phyloP scores from a whole-genome alignment of 2,797 vertebrate genomes.

The Balearica regulorum region DNA sequence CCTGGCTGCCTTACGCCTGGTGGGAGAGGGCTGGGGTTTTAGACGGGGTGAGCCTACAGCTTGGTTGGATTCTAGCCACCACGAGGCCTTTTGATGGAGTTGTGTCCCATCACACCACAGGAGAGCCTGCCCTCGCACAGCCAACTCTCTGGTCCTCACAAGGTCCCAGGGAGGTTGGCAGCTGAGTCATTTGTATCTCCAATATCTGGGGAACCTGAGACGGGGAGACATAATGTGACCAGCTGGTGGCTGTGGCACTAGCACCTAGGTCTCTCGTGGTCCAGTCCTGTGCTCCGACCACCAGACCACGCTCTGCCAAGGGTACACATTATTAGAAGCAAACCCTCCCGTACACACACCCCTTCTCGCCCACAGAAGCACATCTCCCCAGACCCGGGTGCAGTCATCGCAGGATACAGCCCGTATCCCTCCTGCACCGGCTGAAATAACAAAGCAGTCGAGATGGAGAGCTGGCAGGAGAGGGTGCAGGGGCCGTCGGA shows the following conservation, averaged over 20 bases:
- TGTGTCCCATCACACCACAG: not conserved
- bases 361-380: not conserved
- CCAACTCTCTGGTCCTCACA: not conserved
- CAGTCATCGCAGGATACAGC: not conserved
- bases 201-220: conserved; percentile 8
- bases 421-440: not conserved
- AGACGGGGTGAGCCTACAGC: not conserved
- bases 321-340: conserved; percentile 56
- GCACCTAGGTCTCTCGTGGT: not conserved
- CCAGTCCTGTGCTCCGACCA: not conserved
- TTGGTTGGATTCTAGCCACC: not conserved
- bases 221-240: not conserved
- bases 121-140: not conserved
- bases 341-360: not conserved
- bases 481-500: not conserved
- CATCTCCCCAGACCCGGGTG: not conserved
- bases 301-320: not conserved
- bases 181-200: not conserved
- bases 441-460: not conserved
- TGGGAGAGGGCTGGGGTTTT: not conserved
- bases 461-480: not conserved
- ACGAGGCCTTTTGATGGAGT: not conserved
- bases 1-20: not conserved
- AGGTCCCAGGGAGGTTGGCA: not conserved
- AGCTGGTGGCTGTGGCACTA: not conserved